Conservation (phyloP, 2,113 vertebrate genomes). For the Excalfactoria chinensis region DNA sequence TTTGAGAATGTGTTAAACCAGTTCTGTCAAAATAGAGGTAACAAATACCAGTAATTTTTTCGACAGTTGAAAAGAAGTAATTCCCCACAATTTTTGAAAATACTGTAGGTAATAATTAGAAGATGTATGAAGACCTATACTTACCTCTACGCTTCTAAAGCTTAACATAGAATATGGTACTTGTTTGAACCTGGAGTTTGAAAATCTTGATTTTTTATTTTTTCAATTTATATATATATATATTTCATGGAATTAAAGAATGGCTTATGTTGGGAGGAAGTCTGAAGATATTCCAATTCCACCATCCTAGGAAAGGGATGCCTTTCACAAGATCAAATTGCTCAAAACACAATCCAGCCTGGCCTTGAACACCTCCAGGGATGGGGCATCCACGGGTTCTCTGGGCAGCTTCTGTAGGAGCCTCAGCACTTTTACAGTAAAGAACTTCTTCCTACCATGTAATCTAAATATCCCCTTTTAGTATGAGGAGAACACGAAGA, state of each 20-base stretch:
- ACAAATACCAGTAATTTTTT: slow-evolving; percentile 21
- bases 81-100: background rate
- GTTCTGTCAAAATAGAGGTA: slow-evolving; percentile 58
- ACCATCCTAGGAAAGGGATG: background rate
- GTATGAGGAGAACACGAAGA: background rate
- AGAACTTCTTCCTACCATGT: background rate
- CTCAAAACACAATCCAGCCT: background rate
- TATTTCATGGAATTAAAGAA: background rate
- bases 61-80: background rate
- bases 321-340: background rate
- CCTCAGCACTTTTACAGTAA: background rate
- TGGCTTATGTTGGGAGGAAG: background rate
- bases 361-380: background rate
- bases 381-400: background rate
- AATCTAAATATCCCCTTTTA: background rate
- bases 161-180: background rate
- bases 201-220: background rate
- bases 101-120: background rate
- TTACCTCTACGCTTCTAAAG: background rate
- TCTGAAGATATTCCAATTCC: background rate
- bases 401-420: background rate
- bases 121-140: background rate
- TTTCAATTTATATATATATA: background rate
- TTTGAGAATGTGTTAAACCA: slow-evolving; percentile 39
- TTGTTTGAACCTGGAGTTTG: background rate